Percentiles rank a stretch among this genome's conserved stretches.
phyloP scores from a whole-genome alignment of 2,888 invertebrate species.

The Hirtodrosophila confusa region DNA sequence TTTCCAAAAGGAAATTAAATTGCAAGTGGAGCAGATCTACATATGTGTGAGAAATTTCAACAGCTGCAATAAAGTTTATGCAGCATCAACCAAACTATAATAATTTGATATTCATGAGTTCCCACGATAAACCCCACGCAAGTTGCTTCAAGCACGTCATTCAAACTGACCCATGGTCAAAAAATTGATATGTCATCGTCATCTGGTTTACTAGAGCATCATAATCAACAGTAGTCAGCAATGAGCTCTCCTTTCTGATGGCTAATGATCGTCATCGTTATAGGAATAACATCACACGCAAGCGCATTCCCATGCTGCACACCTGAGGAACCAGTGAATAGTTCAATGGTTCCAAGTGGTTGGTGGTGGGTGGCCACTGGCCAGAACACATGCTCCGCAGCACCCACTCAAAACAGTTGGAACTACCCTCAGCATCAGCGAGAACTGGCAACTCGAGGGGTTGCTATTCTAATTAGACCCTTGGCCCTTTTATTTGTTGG shows the following conservation, averaged over 20 bases:
- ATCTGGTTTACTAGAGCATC: constrained; percentile 80
- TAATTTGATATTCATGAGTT: constrained; percentile 65
- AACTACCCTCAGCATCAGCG: constrained; percentile 36
- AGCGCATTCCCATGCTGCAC: constrained; percentile 78
- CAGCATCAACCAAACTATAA: constrained; percentile 39
- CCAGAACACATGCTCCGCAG: constrained; percentile 18
- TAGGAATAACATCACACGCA: constrained; percentile 75
- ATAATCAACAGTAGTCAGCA: constrained; percentile 23
- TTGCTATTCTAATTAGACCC: constrained; percentile 76
- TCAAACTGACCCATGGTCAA: constrained; percentile 38
- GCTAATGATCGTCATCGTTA: constrained; percentile 61
- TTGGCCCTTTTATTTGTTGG: constrained; percentile 24
- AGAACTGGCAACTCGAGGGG: constrained; percentile 39
- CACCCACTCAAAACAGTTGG: constrained; percentile 43
- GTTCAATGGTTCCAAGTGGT: constrained; percentile 22
- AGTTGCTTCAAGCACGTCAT: too few relatives aligned
- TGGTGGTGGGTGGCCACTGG: constrained; percentile 35
- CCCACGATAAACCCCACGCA: constrained; percentile 68
- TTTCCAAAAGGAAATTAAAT: constrained; percentile 5
- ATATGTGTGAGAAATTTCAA: constrained; percentile 30
- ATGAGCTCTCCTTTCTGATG: not conserved
- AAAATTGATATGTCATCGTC: constrained; percentile 80
- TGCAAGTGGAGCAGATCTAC: constrained; percentile 12
- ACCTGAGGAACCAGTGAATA: constrained; percentile 55
- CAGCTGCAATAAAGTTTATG: constrained; percentile 19